Conservation (phyloP, 2,888 invertebrate species). For the Sabatieria punctata region DNA sequence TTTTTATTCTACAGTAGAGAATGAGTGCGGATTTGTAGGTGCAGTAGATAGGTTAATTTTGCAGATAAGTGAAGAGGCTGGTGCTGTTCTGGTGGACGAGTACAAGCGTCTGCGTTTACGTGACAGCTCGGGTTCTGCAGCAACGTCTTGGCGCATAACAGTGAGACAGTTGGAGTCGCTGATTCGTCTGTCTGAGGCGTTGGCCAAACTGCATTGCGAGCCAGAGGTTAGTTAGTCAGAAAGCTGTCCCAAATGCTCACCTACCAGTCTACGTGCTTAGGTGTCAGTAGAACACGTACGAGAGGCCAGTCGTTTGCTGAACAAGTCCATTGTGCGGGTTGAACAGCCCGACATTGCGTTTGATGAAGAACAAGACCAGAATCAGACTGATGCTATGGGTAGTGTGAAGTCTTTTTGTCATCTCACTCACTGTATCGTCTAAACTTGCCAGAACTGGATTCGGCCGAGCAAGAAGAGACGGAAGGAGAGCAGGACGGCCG, state of each 20-base stretch:
- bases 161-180: constrained; percentile 87
- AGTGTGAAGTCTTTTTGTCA: not conserved
- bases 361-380: constrained; percentile 50
- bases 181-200: constrained; percentile 84
- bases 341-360: constrained; percentile 92
- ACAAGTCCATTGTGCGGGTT: constrained; percentile 88
- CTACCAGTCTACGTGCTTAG: no score
- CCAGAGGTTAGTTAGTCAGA: constrained; percentile 50
- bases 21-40: no score
- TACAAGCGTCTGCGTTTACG: constrained; percentile 69
- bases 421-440: no score
- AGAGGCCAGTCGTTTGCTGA: constrained; percentile 72
- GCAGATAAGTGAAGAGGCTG: constrained; percentile 51
- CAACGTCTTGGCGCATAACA: constrained; percentile 81
- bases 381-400: constrained; percentile 8
- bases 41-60: no score
- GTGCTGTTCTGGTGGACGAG: constrained; percentile 62
- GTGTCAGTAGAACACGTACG: constrained; percentile 67
- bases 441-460: no score
- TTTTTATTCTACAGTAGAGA: no score
- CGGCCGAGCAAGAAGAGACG: not conserved
- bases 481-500: not conserved
- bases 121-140: constrained; percentile 47
- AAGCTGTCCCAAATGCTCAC: no score
- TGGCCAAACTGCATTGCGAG: constrained; percentile 86